A percentile compares a stretch with the other conserved stretches of the same genome.
These are phyloP conservation scores for Automeris io DNA, from an alignment of 2,888 invertebrate species.

Conservation along the genomic window DNA sequence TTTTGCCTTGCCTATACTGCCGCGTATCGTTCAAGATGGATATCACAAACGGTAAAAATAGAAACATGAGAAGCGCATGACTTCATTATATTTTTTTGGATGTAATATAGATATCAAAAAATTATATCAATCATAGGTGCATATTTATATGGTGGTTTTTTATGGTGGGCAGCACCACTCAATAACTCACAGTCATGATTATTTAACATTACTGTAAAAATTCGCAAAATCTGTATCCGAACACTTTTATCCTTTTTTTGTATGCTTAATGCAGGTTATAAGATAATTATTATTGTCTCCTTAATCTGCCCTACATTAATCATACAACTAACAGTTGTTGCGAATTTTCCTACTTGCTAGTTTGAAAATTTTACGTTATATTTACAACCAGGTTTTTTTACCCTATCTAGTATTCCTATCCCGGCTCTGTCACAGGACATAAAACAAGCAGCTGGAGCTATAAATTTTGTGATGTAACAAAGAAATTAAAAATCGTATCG, in stretches of 20 bases:
- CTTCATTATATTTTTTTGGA: slow-evolving; percentile 41
- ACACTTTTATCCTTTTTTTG: slow-evolving; percentile 9
- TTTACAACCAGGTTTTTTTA: slow-evolving; percentile 60
- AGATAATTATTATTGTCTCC: not conserved
- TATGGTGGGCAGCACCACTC: slow-evolving; percentile 76
- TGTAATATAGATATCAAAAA: slow-evolving; percentile 7
- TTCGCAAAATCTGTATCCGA: slow-evolving; percentile 31
- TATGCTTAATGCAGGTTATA: slow-evolving; percentile 24
- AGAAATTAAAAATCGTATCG: too few species aligned
- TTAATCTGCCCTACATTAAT: slow-evolving; percentile 17
- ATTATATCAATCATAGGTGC: slow-evolving; percentile 41
- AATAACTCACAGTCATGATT: slow-evolving; percentile 63
- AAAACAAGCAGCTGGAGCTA: slow-evolving; percentile 75
- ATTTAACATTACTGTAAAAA: slow-evolving; percentile 34
- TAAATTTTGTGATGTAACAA: slow-evolving; percentile 16
- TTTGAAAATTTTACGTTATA: slow-evolving; percentile 42
- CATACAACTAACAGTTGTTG: slow-evolving; percentile 20
- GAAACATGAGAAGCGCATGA: slow-evolving; percentile 69
- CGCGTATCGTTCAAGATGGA: slow-evolving; percentile 36
- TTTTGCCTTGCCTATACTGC: slow-evolving; percentile 61
- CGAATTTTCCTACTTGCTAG: slow-evolving; percentile 46
- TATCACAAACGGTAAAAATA: slow-evolving; percentile 39
- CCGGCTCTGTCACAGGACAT: slow-evolving; percentile 68
- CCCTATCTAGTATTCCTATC: slow-evolving; percentile 72
- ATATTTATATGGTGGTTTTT: slow-evolving; percentile 37